Evolutionary conservation across 2,797 vertebrate species (phyloP).

Genomic region (Glossophaga mutica): DNA sequence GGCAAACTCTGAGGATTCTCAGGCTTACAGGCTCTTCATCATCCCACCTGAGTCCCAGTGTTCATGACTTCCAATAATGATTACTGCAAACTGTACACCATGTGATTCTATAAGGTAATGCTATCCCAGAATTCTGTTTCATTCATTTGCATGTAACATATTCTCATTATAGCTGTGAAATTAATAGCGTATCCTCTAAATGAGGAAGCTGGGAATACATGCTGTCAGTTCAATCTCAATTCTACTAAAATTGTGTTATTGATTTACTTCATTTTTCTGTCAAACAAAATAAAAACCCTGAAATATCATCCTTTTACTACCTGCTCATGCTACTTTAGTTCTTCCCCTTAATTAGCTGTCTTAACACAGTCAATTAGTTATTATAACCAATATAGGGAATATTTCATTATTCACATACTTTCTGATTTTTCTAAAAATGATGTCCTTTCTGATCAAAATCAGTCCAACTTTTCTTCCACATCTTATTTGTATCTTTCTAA

Average conservation of each 20-base stretch:
- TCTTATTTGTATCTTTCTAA: neutral
- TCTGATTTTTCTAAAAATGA: neutral
- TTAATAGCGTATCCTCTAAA: neutral
- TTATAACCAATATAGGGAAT: neutral
- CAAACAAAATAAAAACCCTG: neutral
- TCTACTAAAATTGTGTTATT: neutral
- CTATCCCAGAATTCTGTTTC: neutral
- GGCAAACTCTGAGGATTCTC: neutral
- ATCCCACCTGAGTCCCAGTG: neutral
- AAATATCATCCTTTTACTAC: neutral
- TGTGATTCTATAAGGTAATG: neutral
- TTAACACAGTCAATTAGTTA: neutral
- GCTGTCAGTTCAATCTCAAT: neutral
- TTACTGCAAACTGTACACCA: neutral
- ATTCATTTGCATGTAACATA: neutral
- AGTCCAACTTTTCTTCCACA: accelerated
- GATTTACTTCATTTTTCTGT: neutral
- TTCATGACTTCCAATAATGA: neutral
- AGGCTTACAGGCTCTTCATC: neutral
- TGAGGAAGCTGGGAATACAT: neutral
- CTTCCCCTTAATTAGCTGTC: neutral
- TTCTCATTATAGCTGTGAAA: neutral
- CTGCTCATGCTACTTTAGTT: neutral
- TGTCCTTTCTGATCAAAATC: neutral
- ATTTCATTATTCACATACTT: neutral